Conservation (phyloP, 1,140 invertebrate species). For the Aleiodes sp. region DNA sequence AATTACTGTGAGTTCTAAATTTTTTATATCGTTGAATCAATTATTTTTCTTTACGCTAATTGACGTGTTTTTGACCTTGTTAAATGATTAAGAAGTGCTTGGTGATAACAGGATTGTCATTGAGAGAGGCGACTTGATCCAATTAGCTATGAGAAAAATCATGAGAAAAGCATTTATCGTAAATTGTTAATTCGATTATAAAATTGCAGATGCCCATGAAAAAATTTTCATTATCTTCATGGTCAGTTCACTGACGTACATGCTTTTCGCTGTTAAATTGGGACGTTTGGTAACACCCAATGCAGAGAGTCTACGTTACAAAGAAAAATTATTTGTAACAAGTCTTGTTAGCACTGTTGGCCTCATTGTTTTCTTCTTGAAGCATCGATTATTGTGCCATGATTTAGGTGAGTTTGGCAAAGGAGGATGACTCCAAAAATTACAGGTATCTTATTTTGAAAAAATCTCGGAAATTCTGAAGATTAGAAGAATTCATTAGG, state of each 20-base stretch:
- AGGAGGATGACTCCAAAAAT: slow-evolving; percentile 24
- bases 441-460: no score
- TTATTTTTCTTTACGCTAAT: slow-evolving; percentile 7
- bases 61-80: no score
- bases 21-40: background rate
- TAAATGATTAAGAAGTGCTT: slow-evolving; percentile 9
- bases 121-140: no score
- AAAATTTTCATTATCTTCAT: slow-evolving; percentile 94
- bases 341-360: slow-evolving; percentile 83
- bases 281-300: slow-evolving; percentile 63
- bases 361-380: slow-evolving; percentile 85
- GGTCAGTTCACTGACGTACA: slow-evolving; percentile 85
- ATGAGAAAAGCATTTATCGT: background rate
- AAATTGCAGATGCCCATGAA: slow-evolving; percentile 85
- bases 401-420: slow-evolving; percentile 86
- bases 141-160: background rate
- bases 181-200: background rate
- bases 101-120: slow-evolving; percentile 21
- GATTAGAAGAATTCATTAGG: no score
- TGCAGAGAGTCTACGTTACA: slow-evolving; percentile 72
- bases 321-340: slow-evolving; percentile 78
- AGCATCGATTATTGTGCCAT: slow-evolving; percentile 87
- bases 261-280: slow-evolving; percentile 75
- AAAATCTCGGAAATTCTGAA: no score
- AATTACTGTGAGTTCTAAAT: slow-evolving; percentile 86